These are phyloP conservation scores for Phrynosoma blainvillii DNA, from an alignment of 2,113 vertebrate species.

Conservation along the genomic window DNA sequence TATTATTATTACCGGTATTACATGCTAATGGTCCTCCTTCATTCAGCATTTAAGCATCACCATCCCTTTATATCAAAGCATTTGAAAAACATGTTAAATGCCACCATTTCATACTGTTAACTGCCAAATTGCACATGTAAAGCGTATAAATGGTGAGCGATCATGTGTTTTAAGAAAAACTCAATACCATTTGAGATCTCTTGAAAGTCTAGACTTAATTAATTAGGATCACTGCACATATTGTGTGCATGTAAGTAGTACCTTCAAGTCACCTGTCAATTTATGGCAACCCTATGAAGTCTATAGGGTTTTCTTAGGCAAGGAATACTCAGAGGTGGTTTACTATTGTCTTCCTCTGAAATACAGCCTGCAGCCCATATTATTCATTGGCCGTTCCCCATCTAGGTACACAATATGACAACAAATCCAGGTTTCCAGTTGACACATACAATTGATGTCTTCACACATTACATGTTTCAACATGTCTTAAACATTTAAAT, in stretches of 20 bases:
- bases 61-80: background rate
- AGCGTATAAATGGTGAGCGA: background rate
- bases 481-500: background rate
- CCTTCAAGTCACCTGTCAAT: too few species aligned
- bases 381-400: too few species aligned
- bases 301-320: too few species aligned
- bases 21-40: background rate
- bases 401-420: too few species aligned
- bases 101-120: background rate
- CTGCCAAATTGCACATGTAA: background rate
- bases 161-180: background rate
- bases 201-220: background rate
- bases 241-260: too few species aligned
- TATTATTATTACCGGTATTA: too few species aligned
- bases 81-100: background rate
- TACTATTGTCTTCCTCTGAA: too few species aligned
- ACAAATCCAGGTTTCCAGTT: background rate
- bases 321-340: too few species aligned
- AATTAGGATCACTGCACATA: background rate
- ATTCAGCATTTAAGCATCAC: background rate
- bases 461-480: background rate
- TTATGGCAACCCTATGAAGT: too few species aligned
- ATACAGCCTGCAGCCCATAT: too few species aligned
- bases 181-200: background rate
- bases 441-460: background rate